Evolutionary conservation across 2,113 vertebrate species (phyloP), one percentile per base, ranked within the genome.

Genomic region (Pterocles orientalis): DNA sequence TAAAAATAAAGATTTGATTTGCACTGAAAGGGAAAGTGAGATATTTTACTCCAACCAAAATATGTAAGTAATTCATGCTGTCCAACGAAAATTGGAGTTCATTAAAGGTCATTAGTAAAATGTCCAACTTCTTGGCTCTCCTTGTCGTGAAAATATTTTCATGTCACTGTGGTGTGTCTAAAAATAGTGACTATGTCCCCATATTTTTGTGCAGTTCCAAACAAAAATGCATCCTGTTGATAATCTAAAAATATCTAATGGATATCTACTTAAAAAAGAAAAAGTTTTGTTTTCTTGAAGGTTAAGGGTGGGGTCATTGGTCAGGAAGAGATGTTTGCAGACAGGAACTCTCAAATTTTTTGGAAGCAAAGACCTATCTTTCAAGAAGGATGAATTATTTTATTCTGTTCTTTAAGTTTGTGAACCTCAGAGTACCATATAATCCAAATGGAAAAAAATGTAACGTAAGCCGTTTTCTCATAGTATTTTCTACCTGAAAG

Each of bases 161-260:
- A 10, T 77, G n/a, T 58, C 6, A 2, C 58, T 94, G 34, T 91
- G 87, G 53, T 6, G 31, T 41, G 50, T 83, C 56, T 91, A 87
- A 92, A 84, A 86, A 76, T 92, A 86, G 51, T 64, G 75, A 70
- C 61, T 26, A 65, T 89, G 86, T 75, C 68, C 34, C 18, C 45
- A n/a, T 81, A 18, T 91, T 90, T 86, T 92, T 93, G 26, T 96
- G 41, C 72, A 33, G 34, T 50, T 93, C 31, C 72, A 92, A 94
- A 96, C 60, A 94, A 78, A 82, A 89, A 73, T 69, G n/a, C 54
- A 94, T 98, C 96, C 94, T 98, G 95, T 97, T 97, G 84, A 86
- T 96, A 16, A 36, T 62, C 34, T 62, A 61, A 96, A 96, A 93
- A 82, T 94, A 82, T 12, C 54, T 58, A 91, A 7, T 94, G 88